These are phyloP conservation scores for Aplochiton taeniatus DNA, from an alignment of 2,797 vertebrate species.

Conservation along the genomic window DNA sequence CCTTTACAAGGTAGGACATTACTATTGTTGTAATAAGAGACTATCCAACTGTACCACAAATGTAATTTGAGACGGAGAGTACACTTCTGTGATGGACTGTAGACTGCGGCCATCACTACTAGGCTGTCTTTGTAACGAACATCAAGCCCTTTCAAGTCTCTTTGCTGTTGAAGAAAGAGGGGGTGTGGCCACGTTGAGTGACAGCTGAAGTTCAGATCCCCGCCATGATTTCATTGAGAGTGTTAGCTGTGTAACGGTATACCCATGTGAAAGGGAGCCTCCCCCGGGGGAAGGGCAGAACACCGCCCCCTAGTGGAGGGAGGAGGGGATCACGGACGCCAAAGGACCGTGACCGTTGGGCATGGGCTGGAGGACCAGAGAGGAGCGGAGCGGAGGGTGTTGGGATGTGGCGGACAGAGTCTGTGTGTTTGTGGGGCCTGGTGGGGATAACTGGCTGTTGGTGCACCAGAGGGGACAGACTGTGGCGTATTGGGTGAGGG, in stretches of 20 bases:
- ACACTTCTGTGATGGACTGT: too few relatives aligned
- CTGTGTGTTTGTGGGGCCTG: slow-evolving; percentile 53
- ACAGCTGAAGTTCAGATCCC: slow-evolving; percentile 66
- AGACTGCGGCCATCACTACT: too few relatives aligned
- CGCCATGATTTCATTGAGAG: slow-evolving; percentile 69
- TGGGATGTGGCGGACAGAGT: slow-evolving; percentile 51
- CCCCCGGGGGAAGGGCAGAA: slow-evolving; percentile 18
- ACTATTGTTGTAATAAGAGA: too few relatives aligned
- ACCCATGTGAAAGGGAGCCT: slow-evolving; percentile 74
- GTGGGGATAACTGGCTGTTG: slow-evolving; percentile 49
- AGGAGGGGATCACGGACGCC: slow-evolving; percentile 34
- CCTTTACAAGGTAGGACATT: too few relatives aligned
- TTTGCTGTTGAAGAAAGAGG: background rate
- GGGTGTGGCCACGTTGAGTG: slow-evolving; percentile 56
- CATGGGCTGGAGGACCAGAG: slow-evolving; percentile 17
- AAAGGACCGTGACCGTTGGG: slow-evolving; percentile 33
- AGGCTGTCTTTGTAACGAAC: too few relatives aligned
- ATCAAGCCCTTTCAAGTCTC: background rate
- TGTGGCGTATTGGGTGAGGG: slow-evolving; percentile 40
- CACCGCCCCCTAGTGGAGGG: slow-evolving; percentile 31
- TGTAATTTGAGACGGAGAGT: too few relatives aligned
- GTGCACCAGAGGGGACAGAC: slow-evolving; percentile 48
- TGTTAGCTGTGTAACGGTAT: slow-evolving; percentile 72
- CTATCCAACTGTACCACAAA: too few relatives aligned
- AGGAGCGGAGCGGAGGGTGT: background rate